Base-by-base conservation (phyloP, 2,797 vertebrate species). In the Ciconia nigra region DNA sequence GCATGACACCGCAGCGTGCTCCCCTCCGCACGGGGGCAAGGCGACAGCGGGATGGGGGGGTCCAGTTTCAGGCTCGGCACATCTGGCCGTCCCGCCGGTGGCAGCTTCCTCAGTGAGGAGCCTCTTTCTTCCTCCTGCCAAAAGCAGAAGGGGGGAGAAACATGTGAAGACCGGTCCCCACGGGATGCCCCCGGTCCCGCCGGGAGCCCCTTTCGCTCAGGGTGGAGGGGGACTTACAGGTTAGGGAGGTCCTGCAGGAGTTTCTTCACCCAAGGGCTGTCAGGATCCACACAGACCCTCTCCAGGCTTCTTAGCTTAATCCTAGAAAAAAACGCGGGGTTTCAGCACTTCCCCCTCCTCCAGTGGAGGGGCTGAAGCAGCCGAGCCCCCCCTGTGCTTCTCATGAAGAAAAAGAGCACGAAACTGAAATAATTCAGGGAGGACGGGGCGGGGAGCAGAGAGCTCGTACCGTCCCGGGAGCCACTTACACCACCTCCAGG, bases 401-500 rank as follows among this genome's bases (percentile, higher is more conserved):
- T 3, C 41, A 2, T 4, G 9, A 26, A 1, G 28, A 29, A 42
- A 42, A 70, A 0, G 25, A 52, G n/a, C 4, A 2, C 0, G 0
- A 24, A 46, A 15, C 7, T 0, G 17, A 21, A 37, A 20, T 0
- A 9, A 11, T 7, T 5, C 2, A 0, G 41, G 69, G 21, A 9
- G 28, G 15, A 6, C 0, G 3, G 7, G 3, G 37, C 25, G 7
- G 4, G 25, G 28, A n/a, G 11, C 28, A 22, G 39, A 26, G 51
- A 41, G 28, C 7, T 5, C 0, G 0, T 4, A 7, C 1, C 24
- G 24, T 26, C 14, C 4, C 1, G 0, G 29, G 31, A 63, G 31
- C 6, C 79, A 96, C 96, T 96, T 95, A 97, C 96, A 97, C 29
- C 85, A 96, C 93, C 85, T 97, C 95, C 1, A 15, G 83, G 49